These are phyloP conservation scores for Crotophaga sulcirostris DNA, from an alignment of 2,113 vertebrate genomes.

Conservation along the genomic window DNA sequence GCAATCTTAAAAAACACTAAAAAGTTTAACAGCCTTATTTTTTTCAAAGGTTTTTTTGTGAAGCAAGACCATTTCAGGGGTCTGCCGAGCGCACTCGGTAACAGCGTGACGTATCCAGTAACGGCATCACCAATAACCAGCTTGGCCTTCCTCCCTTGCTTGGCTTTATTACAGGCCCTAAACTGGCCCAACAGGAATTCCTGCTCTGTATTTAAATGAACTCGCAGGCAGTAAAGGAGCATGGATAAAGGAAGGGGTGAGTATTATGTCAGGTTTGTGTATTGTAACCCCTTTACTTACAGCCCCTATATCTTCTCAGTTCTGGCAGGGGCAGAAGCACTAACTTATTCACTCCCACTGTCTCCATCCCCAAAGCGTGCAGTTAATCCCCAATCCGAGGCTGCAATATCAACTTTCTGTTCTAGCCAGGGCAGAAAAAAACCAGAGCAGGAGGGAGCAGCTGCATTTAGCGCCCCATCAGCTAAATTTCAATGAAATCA, in stretches of 20 bases:
- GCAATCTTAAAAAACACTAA: constrained; percentile 38
- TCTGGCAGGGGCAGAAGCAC: constrained; percentile 34
- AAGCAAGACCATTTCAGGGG: background rate
- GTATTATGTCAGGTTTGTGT: background rate
- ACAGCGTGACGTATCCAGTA: background rate
- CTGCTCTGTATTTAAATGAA: background rate
- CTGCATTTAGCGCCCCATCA: constrained; percentile 62
- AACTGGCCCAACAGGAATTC: background rate
- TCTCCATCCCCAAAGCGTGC: constrained; percentile 12
- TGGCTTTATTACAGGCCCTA: background rate
- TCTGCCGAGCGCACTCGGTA: background rate
- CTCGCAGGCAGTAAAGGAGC: background rate
- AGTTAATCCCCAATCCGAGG: background rate
- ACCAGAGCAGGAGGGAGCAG: constrained; percentile 36
- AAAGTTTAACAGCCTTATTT: constrained; percentile 21
- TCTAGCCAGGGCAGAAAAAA: constrained; percentile 55
- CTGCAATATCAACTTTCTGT: constrained; percentile 42
- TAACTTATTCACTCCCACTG: constrained; percentile 24
- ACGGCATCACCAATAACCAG: background rate
- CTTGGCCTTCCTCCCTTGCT: background rate
- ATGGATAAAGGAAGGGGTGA: background rate
- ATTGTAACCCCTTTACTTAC: background rate
- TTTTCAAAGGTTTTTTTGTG: background rate
- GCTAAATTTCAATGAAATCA: constrained; percentile 66
- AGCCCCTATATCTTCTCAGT: background rate